A percentile compares a stretch with the other conserved stretches of the same genome.
Conservation (phyloP, 2,797 vertebrate genomes). For the Rhincodon typus region DNA sequence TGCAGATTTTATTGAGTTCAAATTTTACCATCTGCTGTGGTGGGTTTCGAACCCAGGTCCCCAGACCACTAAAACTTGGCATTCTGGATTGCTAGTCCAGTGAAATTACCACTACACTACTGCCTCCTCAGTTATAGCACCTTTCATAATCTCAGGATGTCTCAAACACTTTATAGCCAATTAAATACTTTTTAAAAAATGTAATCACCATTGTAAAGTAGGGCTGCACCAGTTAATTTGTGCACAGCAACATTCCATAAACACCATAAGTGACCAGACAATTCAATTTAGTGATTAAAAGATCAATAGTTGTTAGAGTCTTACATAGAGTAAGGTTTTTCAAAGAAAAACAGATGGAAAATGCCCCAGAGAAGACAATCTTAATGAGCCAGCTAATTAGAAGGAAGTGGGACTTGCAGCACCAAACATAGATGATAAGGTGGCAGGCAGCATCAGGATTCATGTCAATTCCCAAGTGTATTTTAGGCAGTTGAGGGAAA, state of each 20-base stretch:
- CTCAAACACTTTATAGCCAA: not conserved
- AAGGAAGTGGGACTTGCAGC: not conserved
- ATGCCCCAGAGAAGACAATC: not conserved
- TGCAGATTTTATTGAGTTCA: no score
- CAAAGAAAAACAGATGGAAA: not conserved
- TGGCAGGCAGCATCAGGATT: not conserved
- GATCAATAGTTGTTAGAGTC: not conserved
- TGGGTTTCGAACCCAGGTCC: no score
- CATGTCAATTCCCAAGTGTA: not conserved
- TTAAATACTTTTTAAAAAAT: not conserved
- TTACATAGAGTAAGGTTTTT: not conserved
- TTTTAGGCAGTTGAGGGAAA: not conserved
- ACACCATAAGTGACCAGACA: not conserved
- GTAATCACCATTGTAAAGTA: not conserved
- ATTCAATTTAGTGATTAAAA: not conserved
- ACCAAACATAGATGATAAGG: not conserved
- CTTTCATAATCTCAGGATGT: not conserved
- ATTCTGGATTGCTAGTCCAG: no score
- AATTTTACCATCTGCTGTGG: no score
- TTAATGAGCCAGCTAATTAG: not conserved
- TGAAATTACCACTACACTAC: no score
- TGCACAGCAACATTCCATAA: not conserved
- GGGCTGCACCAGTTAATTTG: not conserved
- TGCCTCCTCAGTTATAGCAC: not conserved
- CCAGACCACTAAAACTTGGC: no score